These are phyloP conservation scores for Aradophagus sp. DNA, from an alignment of 1,140 invertebrate genomes.

Conservation along the genomic window DNA sequence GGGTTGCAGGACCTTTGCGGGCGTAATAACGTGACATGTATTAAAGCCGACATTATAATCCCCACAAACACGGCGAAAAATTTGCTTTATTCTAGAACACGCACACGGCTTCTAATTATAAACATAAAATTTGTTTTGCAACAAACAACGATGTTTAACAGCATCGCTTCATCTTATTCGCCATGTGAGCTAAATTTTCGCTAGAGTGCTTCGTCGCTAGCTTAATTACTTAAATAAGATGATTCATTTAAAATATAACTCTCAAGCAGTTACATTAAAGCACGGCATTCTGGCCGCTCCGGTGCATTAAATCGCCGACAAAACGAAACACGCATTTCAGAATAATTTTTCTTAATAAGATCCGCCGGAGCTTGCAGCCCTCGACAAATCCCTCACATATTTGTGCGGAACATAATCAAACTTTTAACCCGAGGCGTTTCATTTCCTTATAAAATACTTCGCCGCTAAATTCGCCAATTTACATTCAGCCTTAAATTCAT, in stretches of 20 bases:
- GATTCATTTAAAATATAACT: no score
- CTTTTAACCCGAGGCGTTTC: slow-evolving; percentile 38
- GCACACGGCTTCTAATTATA: slow-evolving; percentile 22
- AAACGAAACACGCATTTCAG: no score
- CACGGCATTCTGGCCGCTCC: no score
- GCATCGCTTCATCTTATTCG: no score
- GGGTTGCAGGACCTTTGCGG: slow-evolving; percentile 37
- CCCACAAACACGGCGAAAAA: slow-evolving; percentile 28
- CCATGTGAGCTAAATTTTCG: no score
- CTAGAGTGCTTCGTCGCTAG: no score
- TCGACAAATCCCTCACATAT: slow-evolving; percentile 19
- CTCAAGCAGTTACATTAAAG: no score
- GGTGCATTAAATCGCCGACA: no score
- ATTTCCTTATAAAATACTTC: slow-evolving; percentile 37
- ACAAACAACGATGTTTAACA: no score
- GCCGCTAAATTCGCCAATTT: slow-evolving; percentile 12
- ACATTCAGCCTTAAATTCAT: slow-evolving; percentile 21
- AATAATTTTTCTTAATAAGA: no score
- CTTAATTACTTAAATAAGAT: no score
- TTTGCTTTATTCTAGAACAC: slow-evolving; percentile 10
- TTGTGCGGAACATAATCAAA: slow-evolving; percentile 35
- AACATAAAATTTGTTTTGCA: slow-evolving; percentile 23
- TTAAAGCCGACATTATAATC: slow-evolving; percentile 40
- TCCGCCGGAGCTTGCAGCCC: neutral
- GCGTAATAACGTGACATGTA: slow-evolving; percentile 42